Conservation (phyloP, 2,113 vertebrate genomes). For the Charadrius vociferus region DNA sequence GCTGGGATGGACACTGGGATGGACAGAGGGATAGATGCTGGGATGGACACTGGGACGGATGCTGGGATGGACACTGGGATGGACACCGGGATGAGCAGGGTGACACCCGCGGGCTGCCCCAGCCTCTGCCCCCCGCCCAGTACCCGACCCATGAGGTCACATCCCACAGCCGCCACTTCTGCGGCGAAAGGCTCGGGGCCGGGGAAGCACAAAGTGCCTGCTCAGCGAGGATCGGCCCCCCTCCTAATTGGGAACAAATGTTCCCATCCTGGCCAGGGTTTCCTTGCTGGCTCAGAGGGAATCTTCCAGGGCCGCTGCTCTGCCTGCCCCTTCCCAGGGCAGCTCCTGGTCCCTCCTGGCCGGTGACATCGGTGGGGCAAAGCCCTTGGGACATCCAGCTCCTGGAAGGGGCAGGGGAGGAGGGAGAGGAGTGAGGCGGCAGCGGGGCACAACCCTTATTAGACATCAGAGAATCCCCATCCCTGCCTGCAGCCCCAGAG, state of each 20-base stretch:
- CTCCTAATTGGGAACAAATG: background rate
- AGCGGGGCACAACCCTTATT: background rate
- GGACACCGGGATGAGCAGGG: background rate
- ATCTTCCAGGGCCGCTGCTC: background rate
- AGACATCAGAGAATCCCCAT: background rate
- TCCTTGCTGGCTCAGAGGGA: background rate
- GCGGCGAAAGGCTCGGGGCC: background rate
- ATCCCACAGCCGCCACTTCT: background rate
- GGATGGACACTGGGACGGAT: background rate
- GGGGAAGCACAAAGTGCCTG: background rate
- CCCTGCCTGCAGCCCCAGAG: background rate
- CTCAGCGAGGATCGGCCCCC: background rate
- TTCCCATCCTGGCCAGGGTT: background rate
- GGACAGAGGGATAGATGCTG: too few relatives aligned
- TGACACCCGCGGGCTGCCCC: background rate
- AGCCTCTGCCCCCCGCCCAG: background rate
- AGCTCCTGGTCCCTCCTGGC: background rate
- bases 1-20: accelerated
- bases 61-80: background rate
- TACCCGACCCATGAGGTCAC: background rate
- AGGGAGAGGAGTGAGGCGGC: background rate
- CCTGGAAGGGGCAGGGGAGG: background rate
- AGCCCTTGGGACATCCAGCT: background rate
- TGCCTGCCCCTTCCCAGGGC: background rate
- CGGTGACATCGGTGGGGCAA: accelerated